phyloP scores from a whole-genome alignment of 1,140 invertebrate species.

The Sycophila sp. region DNA sequence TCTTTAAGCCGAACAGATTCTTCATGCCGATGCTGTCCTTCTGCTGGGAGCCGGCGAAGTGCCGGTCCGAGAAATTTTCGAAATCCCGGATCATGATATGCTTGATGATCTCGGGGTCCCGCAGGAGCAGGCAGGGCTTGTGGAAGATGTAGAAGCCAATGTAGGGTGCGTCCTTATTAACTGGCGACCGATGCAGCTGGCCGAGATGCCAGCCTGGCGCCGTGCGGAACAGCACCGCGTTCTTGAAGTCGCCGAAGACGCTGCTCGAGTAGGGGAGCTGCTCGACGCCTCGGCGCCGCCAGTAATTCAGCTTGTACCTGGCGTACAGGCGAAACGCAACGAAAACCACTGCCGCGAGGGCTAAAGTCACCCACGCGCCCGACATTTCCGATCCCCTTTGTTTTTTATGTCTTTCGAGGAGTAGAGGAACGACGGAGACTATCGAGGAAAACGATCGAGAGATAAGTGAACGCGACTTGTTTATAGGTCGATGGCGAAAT shows the following conservation, averaged over 20 bases:
- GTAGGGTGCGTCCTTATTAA: constrained; percentile 12
- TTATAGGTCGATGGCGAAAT: too few species aligned
- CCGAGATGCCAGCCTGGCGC: constrained; percentile 60
- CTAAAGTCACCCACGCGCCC: background rate
- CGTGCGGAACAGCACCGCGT: constrained; percentile 41
- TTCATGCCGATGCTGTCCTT: constrained; percentile 53
- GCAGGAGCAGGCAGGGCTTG: constrained; percentile 47
- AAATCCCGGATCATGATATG: constrained; percentile 65
- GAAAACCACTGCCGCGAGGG: background rate
- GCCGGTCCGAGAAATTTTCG: constrained; percentile 61
- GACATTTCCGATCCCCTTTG: too few species aligned
- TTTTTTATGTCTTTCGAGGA: too few species aligned
- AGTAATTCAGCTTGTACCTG: constrained; percentile 44
- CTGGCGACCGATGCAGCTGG: constrained; percentile 39
- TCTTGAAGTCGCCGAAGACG: constrained; percentile 49
- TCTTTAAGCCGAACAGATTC: constrained; percentile 54
- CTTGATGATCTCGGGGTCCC: constrained; percentile 48
- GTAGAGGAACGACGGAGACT: too few species aligned
- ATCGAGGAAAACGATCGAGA: too few species aligned
- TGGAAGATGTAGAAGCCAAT: constrained; percentile 52
- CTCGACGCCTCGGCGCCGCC: constrained; percentile 41
- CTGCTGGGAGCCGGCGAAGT: constrained; percentile 45
- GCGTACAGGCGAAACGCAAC: constrained; percentile 36
- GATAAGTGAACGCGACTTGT: too few species aligned
- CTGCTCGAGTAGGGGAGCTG: constrained; percentile 3